phyloP scores from a whole-genome alignment of 2,888 invertebrate species.

The Himalopsyche anomala region DNA sequence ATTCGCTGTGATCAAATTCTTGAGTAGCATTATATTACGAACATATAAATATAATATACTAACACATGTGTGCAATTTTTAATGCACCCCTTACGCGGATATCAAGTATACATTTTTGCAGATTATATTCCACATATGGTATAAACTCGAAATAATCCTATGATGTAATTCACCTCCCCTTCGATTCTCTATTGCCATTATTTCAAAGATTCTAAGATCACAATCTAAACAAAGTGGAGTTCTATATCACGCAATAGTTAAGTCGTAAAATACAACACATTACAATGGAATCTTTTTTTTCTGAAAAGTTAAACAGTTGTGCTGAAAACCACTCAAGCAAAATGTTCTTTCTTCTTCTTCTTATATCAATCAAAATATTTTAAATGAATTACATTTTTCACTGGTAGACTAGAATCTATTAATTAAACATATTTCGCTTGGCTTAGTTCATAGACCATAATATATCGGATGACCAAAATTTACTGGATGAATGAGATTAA shows the following conservation, averaged over 20 bases:
- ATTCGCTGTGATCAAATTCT: not conserved
- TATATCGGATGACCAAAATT: too few species aligned
- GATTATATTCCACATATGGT: slow-evolving; percentile 63
- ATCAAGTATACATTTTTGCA: slow-evolving; percentile 54
- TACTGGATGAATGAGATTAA: too few species aligned
- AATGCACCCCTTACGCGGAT: slow-evolving; percentile 45
- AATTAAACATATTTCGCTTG: too few species aligned
- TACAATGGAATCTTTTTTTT: too few species aligned
- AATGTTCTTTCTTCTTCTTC: too few species aligned
- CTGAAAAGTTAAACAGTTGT: too few species aligned
- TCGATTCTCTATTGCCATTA: slow-evolving; percentile 73
- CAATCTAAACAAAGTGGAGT: not conserved
- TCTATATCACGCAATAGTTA: not conserved
- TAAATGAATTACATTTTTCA: too few species aligned
- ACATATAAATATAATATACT: not conserved
- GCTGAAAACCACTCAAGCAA: too few species aligned
- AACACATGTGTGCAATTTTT: slow-evolving; percentile 36
- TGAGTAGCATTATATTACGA: not conserved
- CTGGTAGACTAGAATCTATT: too few species aligned
- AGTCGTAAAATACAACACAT: too few species aligned
- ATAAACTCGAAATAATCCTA: slow-evolving; percentile 53
- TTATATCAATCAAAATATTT: too few species aligned
- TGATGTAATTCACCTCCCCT: slow-evolving; percentile 71
- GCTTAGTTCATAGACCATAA: too few species aligned
- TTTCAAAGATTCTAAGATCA: slow-evolving; percentile 29